phyloP scores from a whole-genome alignment of 2,113 vertebrate species.

The Miniopterus natalensis region DNA sequence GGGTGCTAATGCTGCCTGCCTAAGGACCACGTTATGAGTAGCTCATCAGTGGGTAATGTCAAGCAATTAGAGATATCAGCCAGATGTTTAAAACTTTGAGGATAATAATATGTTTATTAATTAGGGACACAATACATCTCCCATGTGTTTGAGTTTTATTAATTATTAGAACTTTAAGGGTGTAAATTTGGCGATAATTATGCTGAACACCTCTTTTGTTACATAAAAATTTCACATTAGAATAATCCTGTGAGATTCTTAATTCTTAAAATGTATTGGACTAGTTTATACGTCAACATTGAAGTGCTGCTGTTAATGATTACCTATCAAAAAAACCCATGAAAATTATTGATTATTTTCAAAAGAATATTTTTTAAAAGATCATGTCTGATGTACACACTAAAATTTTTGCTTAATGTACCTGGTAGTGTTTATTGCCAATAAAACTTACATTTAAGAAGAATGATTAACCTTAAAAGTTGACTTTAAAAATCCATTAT shows the following conservation, averaged over 20 bases:
- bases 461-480: constrained; percentile 20
- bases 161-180: neutral
- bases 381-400: neutral
- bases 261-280: neutral
- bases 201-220: neutral
- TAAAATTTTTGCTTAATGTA: neutral
- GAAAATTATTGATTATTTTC: neutral
- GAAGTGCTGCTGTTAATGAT: neutral
- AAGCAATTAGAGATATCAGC: neutral
- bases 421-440: neutral
- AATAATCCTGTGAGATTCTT: constrained; percentile 34
- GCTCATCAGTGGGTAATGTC: neutral
- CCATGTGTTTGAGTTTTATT: neutral
- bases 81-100: neutral
- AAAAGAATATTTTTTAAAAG: neutral
- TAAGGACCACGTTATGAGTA: neutral
- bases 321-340: neutral
- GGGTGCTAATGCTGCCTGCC: neutral
- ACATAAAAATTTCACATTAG: neutral
- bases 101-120: neutral
- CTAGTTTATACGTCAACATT: neutral
- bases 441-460: constrained; percentile 19
- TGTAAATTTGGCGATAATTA: constrained; percentile 34
- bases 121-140: neutral
- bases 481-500: neutral